Evolutionary conservation across 1,140 invertebrate genomes (phyloP).

Genomic region (Paralvinella palmiformis): DNA sequence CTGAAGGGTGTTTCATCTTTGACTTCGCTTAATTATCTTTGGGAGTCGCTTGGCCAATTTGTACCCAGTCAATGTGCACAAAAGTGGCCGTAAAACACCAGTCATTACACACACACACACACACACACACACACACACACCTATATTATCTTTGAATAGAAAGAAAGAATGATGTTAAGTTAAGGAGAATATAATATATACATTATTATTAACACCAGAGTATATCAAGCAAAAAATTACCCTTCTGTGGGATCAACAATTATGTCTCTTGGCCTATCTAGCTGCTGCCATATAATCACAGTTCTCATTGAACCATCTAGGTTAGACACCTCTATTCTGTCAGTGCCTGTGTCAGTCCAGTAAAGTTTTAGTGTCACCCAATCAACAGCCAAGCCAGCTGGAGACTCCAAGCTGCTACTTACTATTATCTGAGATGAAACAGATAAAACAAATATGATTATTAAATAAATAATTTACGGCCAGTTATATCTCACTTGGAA

Average conservation of each 20-base stretch:
- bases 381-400: constrained; percentile 87
- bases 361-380: constrained; percentile 86
- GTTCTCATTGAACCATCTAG: constrained; percentile 77
- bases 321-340: constrained; percentile 83
- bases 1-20: too few relatives aligned
- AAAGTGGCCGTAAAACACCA: too few relatives aligned
- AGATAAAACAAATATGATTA: background rate
- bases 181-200: background rate
- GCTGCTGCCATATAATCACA: constrained; percentile 82
- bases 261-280: constrained; percentile 89
- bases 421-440: constrained; percentile 59
- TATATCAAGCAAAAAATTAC: constrained; percentile 42
- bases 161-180: too few relatives aligned
- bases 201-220: background rate
- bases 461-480: too few relatives aligned
- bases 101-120: too few relatives aligned
- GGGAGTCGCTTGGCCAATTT: too few relatives aligned
- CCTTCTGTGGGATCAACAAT: constrained; percentile 75
- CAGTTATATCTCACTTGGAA: too few relatives aligned
- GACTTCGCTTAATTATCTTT: too few relatives aligned
- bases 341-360: constrained; percentile 89
- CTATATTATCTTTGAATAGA: too few relatives aligned
- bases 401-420: constrained; percentile 65
- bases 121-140: too few relatives aligned
- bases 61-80: too few relatives aligned